Evolutionary conservation across 2,113 vertebrate species (phyloP).

Genomic region (Gobiocypris rarus): DNA sequence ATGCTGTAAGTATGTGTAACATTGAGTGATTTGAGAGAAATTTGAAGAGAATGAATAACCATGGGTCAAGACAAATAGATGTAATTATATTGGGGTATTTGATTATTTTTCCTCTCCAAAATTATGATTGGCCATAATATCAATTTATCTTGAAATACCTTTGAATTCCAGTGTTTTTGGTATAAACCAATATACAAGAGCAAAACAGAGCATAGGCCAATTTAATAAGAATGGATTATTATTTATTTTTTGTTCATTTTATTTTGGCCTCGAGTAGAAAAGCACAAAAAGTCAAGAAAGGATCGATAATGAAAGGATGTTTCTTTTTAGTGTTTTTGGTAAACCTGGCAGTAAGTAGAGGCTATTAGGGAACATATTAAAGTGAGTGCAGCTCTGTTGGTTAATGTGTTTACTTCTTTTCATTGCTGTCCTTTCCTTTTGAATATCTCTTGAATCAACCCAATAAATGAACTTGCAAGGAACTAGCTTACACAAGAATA

Average conservation of each 20-base stretch:
- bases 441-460: conserved; percentile 9
- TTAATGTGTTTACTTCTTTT: conserved; percentile 32
- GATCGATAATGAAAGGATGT: not conserved
- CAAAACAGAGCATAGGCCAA: not conserved
- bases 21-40: not conserved
- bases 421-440: conserved; percentile 15
- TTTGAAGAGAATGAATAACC: not conserved
- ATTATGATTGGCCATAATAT: not conserved
- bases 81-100: not conserved
- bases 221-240: conserved; percentile 8
- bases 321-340: conserved; percentile 20
- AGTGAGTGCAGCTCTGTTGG: conserved; percentile 29
- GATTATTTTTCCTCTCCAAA: not conserved
- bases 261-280: not conserved
- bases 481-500: not conserved
- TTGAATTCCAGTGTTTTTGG: not conserved
- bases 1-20: not conserved
- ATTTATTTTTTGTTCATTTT: conserved; percentile 7
- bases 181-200: not conserved
- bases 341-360: conserved; percentile 29
- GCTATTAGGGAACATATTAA: conserved; percentile 43
- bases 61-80: not conserved
- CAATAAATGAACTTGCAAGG: not conserved
- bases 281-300: not conserved
- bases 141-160: not conserved